Conservation (phyloP, 2,113 vertebrate genomes). For the Atractosteus spatula region DNA sequence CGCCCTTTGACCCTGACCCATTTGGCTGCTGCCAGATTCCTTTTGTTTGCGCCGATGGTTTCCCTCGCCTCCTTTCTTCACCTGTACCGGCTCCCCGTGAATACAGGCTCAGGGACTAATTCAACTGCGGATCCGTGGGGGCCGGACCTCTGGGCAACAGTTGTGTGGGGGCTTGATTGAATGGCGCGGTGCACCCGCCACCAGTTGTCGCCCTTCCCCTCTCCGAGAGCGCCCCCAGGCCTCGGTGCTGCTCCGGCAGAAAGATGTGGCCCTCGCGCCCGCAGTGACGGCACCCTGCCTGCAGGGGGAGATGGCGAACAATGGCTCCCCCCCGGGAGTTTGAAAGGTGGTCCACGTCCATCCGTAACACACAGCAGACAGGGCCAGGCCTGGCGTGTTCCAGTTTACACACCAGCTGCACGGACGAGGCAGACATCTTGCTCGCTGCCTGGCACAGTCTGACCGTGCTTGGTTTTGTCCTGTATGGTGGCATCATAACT, state of each 20-base stretch:
- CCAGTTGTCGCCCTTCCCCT: slow-evolving; percentile 49
- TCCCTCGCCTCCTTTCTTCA: slow-evolving; percentile 55
- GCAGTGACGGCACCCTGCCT: slow-evolving; percentile 37
- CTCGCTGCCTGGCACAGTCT: slow-evolving; percentile 6
- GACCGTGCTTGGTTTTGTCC: slow-evolving; percentile 11
- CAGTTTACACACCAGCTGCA: slow-evolving; percentile 32
- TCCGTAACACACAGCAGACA: slow-evolving; percentile 49
- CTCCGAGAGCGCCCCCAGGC: background rate
- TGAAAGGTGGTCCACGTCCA: slow-evolving; percentile 48
- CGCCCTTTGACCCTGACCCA: slow-evolving; percentile 59
- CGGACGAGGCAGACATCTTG: slow-evolving; percentile 23
- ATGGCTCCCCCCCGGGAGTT: slow-evolving; percentile 50
- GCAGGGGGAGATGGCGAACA: slow-evolving; percentile 44
- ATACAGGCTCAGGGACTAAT: slow-evolving; percentile 62
- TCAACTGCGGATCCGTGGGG: slow-evolving; percentile 62
- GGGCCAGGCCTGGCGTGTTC: slow-evolving; percentile 29
- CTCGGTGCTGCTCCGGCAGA: slow-evolving; percentile 19
- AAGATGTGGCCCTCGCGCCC: slow-evolving; percentile 59
- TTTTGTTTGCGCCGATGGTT: slow-evolving; percentile 62
- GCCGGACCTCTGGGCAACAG: slow-evolving; percentile 26
- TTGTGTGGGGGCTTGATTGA: slow-evolving; percentile 41
- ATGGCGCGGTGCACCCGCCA: slow-evolving; percentile 46
- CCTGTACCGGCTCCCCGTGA: slow-evolving; percentile 53
- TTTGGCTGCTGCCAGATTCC: slow-evolving; percentile 47
- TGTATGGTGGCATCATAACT: slow-evolving; percentile 3